Evolutionary conservation across 2,113 vertebrate genomes (phyloP), one percentile per base, ranked within the genome.

Genomic region (Microcebus lehilahytsara): DNA sequence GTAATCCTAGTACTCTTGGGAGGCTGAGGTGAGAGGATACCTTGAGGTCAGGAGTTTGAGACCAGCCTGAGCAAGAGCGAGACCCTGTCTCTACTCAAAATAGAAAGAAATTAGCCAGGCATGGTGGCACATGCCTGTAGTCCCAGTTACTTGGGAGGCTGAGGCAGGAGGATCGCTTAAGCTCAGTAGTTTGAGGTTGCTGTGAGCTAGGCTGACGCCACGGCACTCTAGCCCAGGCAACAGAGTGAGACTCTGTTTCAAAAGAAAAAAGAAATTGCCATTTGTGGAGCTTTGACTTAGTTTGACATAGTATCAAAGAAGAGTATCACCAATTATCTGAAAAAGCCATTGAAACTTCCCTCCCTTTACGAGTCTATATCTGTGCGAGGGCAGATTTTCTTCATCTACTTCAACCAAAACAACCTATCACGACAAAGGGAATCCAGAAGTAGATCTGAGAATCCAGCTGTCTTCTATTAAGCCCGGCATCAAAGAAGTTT

Each of bases 381-480:
- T 83, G 42, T 58, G 49, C 40, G 19, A 66, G 6, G 49, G 23
- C 32, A 71, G n/a, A 60, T 89, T 58, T 79, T 84, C 71, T 89
- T 93, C 85, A 27, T n/a, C 10, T n/a, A 64, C 30, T 79, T 40
- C 72, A 42, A 77, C 34, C 85, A 20, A 20, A 88, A 69, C 10
- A 56, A 58, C 22, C 9, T 42, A 53, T 49, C 9, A 32, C 3
- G 9, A 17, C 25, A 80, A 37, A 88, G 1, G 56, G 6, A 95
- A 34, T n/a, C 2, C 12, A 58, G 49, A 81, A 93, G 42, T 42
- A 30, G 23, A 19, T 9, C 16, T 2, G 67, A 75, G 17, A 89
- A 40, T 32, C 79, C 88, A 87, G 72, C 93, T 96, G 46, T 79
- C 34, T 92, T 91, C 79, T 83, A 20, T 8, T 51, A 81, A 96